These are phyloP conservation scores for Hirundo rustica DNA, from an alignment of 2,797 vertebrate genomes.

Conservation along the genomic window DNA sequence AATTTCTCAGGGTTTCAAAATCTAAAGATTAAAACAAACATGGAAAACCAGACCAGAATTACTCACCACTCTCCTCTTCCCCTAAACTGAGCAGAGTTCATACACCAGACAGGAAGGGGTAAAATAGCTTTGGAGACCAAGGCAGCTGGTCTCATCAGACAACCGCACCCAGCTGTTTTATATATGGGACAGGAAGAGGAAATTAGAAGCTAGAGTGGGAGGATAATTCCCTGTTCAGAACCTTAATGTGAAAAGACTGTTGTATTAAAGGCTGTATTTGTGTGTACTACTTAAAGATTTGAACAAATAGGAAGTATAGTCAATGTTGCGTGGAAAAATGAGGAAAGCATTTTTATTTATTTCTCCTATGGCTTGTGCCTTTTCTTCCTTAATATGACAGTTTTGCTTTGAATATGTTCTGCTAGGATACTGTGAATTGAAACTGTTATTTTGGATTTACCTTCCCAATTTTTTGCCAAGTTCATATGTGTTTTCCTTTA, in stretches of 20 bases:
- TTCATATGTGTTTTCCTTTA: not conserved
- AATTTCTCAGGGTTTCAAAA: not conserved
- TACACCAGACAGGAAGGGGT: slow-evolving; percentile 5
- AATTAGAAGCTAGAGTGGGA: slow-evolving; percentile 58
- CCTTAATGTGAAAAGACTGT: slow-evolving; percentile 51
- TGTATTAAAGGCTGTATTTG: slow-evolving; percentile 15
- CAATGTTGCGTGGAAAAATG: not conserved
- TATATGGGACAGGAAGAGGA: slow-evolving; percentile 64
- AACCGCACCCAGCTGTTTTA: slow-evolving; percentile 65
- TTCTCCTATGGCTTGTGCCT: not conserved
- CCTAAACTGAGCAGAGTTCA: not conserved
- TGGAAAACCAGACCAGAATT: not conserved
- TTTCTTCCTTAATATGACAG: not conserved
- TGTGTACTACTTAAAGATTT: not conserved
- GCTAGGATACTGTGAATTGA: not conserved
- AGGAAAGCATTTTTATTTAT: not conserved
- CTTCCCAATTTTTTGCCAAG: not conserved
- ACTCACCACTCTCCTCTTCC: not conserved
- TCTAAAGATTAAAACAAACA: not conserved
- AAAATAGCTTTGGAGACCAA: slow-evolving; percentile 12
- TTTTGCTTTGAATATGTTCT: not conserved
- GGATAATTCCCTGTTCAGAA: slow-evolving; percentile 50
- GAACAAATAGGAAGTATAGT: not conserved
- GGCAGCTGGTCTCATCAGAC: slow-evolving; percentile 52
- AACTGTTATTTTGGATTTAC: not conserved